These are phyloP conservation scores for Melieria crassipennis DNA, from an alignment of 2,888 invertebrate genomes.

Conservation along the genomic window DNA sequence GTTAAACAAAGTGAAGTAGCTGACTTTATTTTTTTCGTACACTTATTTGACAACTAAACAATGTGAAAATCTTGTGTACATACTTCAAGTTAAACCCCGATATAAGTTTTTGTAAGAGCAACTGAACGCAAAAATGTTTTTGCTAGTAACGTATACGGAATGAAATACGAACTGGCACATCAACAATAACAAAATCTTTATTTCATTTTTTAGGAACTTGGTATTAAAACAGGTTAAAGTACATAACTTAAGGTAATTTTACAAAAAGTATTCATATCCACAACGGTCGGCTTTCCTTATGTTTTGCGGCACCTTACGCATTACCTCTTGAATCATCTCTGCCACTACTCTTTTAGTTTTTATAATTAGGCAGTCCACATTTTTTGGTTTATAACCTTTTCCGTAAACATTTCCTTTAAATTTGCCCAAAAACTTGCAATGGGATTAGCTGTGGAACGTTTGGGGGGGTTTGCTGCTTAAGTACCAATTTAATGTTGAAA, in stretches of 20 bases:
- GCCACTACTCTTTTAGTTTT: neutral
- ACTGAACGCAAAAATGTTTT: too few relatives aligned
- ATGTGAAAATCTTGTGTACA: too few relatives aligned
- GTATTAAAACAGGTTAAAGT: neutral
- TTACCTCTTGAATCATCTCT: neutral
- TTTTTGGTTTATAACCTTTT: neutral
- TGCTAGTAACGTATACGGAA: too few relatives aligned
- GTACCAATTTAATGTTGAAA: neutral
- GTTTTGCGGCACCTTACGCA: conserved; percentile 4
- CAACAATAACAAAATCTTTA: too few relatives aligned
- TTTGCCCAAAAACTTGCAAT: neutral
- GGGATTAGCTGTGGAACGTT: neutral
- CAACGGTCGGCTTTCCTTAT: neutral
- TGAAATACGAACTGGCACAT: too few relatives aligned
- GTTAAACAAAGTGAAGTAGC: too few relatives aligned
- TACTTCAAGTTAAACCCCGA: too few relatives aligned
- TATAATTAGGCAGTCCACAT: neutral
- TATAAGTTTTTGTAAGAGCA: too few relatives aligned
- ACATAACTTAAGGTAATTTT: neutral
- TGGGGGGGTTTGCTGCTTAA: neutral
- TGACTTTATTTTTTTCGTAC: too few relatives aligned
- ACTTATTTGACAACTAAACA: too few relatives aligned
- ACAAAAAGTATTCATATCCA: conserved; percentile 9
- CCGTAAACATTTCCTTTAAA: neutral
- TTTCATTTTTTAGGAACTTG: too few relatives aligned